phyloP scores from a whole-genome alignment of 1,140 invertebrate genomes.

The Delia radicum region DNA sequence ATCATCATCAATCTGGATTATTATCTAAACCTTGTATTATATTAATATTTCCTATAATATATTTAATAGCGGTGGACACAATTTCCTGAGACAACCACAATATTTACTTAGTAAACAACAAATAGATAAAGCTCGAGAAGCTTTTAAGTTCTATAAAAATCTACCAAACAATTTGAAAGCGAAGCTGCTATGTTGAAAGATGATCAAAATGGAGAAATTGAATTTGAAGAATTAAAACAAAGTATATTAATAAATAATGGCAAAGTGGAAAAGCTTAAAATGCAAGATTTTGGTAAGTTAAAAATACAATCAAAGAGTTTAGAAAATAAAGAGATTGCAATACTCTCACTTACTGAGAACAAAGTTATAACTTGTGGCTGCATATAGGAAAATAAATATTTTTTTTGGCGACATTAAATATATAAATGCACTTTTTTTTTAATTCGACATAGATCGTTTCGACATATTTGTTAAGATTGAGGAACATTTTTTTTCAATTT shows the following conservation, averaged over 20 bases:
- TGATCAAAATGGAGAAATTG: neutral
- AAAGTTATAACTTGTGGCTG: too few species aligned
- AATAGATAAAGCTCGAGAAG: constrained; percentile 64
- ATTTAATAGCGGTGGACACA: constrained; percentile 63
- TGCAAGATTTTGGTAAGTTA: neutral
- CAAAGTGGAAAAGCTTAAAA: neutral
- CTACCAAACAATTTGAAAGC: neutral
- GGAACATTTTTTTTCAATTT: too few species aligned
- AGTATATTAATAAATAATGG: neutral
- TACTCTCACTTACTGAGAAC: too few species aligned
- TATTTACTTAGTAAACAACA: constrained; percentile 65
- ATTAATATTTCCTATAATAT: constrained; percentile 66
- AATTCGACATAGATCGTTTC: too few species aligned
- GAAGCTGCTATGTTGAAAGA: neutral
- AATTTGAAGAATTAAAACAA: neutral
- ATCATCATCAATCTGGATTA: constrained; percentile 63
- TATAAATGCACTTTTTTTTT: too few species aligned
- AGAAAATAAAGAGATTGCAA: too few species aligned
- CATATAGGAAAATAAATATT: too few species aligned
- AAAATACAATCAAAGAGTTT: neutral
- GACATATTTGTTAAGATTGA: too few species aligned
- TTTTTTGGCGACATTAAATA: too few species aligned
- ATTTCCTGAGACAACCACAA: constrained; percentile 80
- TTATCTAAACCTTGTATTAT: constrained; percentile 68
- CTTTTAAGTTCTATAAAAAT: constrained; percentile 57